These are phyloP conservation scores for Clarias platycephalus DNA, from an alignment of 2,797 vertebrate genomes.

Conservation along the genomic window DNA sequence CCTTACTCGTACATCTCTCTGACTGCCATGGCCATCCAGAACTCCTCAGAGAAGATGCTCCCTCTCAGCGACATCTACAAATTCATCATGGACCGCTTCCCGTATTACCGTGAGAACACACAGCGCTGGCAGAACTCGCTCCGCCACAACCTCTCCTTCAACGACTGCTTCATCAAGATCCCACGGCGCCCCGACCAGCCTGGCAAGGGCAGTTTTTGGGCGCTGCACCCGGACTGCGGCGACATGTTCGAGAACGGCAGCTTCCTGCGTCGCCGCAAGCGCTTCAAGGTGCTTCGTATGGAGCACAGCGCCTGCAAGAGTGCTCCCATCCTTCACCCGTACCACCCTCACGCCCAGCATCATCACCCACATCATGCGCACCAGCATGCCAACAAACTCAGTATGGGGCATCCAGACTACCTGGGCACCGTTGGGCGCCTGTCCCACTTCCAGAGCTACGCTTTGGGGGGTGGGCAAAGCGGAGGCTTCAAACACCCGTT, in stretches of 20 bases:
- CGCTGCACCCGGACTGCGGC: slow-evolving; percentile 90
- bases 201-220: slow-evolving; percentile 93
- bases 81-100: slow-evolving; percentile 95
- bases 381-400: slow-evolving; percentile 67
- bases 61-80: slow-evolving; percentile 94
- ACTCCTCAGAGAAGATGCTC: slow-evolving; percentile 90
- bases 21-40: slow-evolving; percentile 94
- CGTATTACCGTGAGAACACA: slow-evolving; percentile 93
- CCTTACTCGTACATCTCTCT: slow-evolving; percentile 93
- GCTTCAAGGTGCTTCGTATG: slow-evolving; percentile 85
- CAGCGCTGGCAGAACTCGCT: slow-evolving; percentile 94
- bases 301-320: slow-evolving; percentile 80
- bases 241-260: slow-evolving; percentile 97
- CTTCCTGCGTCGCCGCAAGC: slow-evolving; percentile 88
- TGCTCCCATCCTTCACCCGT: slow-evolving; percentile 88
- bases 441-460: slow-evolving; percentile 86
- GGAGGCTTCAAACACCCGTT: slow-evolving; percentile 94
- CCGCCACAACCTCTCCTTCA: slow-evolving; percentile 91
- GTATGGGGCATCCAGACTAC: slow-evolving; percentile 72
- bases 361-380: slow-evolving; percentile 78
- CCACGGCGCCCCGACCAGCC: slow-evolving; percentile 89
- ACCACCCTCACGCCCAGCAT: slow-evolving; percentile 81
- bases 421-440: slow-evolving; percentile 79
- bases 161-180: slow-evolving; percentile 95
- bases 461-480: slow-evolving; percentile 76